Percentiles rank a stretch among this genome's conserved stretches.
Conservation (phyloP, 2,797 vertebrate species). For the Bovichtus variegatus region DNA sequence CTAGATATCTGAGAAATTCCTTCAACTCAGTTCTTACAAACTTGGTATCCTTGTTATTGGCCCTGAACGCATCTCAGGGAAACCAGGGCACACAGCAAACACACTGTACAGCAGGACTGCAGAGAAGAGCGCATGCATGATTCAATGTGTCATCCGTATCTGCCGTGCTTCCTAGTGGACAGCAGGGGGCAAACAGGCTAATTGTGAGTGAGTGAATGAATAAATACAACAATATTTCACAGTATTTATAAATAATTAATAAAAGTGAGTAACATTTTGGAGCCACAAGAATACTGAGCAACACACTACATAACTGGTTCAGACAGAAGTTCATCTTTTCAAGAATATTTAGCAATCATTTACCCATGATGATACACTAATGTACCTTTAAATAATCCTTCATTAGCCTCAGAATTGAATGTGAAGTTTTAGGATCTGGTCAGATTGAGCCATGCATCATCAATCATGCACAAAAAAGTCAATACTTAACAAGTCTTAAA, state of each 20-base stretch:
- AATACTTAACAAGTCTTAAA: background rate
- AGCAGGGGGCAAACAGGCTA: constrained; percentile 4
- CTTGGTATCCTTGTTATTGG: background rate
- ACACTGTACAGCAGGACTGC: constrained; percentile 9
- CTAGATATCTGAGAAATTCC: background rate
- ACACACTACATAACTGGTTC: background rate
- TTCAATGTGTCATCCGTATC: constrained; percentile 25
- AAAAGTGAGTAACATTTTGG: background rate
- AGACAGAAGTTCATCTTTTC: background rate
- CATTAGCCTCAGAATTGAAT: background rate
- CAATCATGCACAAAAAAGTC: background rate
- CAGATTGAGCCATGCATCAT: background rate
- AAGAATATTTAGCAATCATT: background rate
- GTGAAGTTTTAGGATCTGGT: background rate
- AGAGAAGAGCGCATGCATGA: constrained; percentile 17
- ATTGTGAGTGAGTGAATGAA: constrained; percentile 16
- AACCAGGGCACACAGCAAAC: background rate
- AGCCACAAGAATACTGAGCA: background rate
- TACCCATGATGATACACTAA: background rate
- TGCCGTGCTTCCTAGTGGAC: constrained; percentile 2
- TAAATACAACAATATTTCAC: background rate
- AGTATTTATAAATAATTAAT: background rate
- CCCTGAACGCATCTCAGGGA: constrained; percentile 3
- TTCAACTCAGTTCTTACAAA: background rate
- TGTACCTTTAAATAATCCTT: background rate